Percentiles rank a stretch among this genome's conserved stretches.
Evolutionary conservation across 2,113 vertebrate species (phyloP).

Genomic region (Oryzias javanicus): DNA sequence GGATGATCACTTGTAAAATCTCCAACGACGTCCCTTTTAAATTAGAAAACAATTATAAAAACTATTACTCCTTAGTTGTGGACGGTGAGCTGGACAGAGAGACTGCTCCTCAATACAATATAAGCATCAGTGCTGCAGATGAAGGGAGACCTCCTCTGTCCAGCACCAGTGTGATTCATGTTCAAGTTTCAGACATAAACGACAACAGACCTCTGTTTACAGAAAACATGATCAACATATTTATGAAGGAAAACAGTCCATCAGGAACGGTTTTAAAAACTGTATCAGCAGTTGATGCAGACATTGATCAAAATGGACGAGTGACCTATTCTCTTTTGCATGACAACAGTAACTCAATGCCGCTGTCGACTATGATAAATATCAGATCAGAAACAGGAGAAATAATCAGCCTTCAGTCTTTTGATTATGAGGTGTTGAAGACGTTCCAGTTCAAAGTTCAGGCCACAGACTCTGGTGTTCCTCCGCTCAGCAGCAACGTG

Average conservation of each 20-base stretch:
- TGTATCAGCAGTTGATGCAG: slow-evolving; percentile 50
- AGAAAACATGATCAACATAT: neutral
- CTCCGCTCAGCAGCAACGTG: neutral
- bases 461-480: slow-evolving; percentile 65
- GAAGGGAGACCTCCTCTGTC: slow-evolving; percentile 9
- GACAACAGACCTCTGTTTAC: slow-evolving; percentile 10
- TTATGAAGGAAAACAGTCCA: slow-evolving; percentile 10
- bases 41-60: accelerated
- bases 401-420: slow-evolving; percentile 60
- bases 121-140: slow-evolving; percentile 5
- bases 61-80: neutral
- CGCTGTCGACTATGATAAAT: slow-evolving; percentile 28
- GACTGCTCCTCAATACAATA: slow-evolving; percentile 1
- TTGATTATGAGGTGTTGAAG: slow-evolving; percentile 67
- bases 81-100: neutral
- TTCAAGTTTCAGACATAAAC: slow-evolving; percentile 8
- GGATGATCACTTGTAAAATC: slow-evolving; percentile 72
- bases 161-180: neutral
- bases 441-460: slow-evolving; percentile 60
- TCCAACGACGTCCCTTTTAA: slow-evolving; percentile 73
- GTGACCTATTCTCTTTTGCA: slow-evolving; percentile 53
- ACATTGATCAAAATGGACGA: slow-evolving; percentile 49
- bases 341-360: slow-evolving; percentile 1
- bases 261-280: neutral
- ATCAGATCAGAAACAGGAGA: slow-evolving; percentile 70